A percentile compares a stretch with the other conserved stretches of the same genome.
phyloP scores from a whole-genome alignment of 2,888 invertebrate species.

The Drosophila histrio region DNA sequence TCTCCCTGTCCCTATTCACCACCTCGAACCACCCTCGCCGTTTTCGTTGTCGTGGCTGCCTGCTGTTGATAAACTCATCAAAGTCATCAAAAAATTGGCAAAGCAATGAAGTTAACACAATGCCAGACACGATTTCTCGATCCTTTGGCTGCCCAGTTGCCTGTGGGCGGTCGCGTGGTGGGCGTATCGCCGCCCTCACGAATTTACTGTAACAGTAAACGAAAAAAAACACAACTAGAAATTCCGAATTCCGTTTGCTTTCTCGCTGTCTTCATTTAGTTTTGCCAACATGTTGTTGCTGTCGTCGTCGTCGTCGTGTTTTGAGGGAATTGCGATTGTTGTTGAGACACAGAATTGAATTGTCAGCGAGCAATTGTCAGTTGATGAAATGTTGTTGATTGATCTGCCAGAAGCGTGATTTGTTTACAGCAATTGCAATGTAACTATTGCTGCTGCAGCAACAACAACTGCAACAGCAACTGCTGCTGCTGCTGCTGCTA shows the following conservation, averaged over 20 bases:
- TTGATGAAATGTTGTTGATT: conserved; percentile 61
- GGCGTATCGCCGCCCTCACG: conserved; percentile 65
- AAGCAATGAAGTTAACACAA: conserved; percentile 66
- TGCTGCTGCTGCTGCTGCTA: conserved; percentile 13
- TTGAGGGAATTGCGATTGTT: conserved; percentile 6
- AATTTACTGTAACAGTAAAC: conserved; percentile 65
- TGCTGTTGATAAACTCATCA: conserved; percentile 73
- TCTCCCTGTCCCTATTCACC: neutral
- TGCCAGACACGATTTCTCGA: conserved; percentile 63
- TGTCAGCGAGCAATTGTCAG: conserved; percentile 57
- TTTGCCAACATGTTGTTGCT: conserved; percentile 44
- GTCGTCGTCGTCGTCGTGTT: conserved; percentile 71
- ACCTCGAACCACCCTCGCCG: neutral
- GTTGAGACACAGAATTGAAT: conserved; percentile 60
- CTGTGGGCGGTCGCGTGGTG: conserved; percentile 45
- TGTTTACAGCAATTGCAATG: conserved; percentile 66
- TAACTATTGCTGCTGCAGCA: conserved; percentile 13
- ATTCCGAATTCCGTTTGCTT: conserved; percentile 11
- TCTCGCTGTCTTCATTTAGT: conserved; percentile 9
- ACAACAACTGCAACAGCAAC: conserved; percentile 15
- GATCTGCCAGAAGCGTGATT: conserved; percentile 74
- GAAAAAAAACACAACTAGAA: conserved; percentile 18
- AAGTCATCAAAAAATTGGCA: conserved; percentile 68
- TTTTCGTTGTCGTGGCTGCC: conserved; percentile 27
- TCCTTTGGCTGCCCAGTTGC: neutral